Evolutionary conservation across 2,797 vertebrate genomes (phyloP).

Genomic region (Craterocephalus amniculus): DNA sequence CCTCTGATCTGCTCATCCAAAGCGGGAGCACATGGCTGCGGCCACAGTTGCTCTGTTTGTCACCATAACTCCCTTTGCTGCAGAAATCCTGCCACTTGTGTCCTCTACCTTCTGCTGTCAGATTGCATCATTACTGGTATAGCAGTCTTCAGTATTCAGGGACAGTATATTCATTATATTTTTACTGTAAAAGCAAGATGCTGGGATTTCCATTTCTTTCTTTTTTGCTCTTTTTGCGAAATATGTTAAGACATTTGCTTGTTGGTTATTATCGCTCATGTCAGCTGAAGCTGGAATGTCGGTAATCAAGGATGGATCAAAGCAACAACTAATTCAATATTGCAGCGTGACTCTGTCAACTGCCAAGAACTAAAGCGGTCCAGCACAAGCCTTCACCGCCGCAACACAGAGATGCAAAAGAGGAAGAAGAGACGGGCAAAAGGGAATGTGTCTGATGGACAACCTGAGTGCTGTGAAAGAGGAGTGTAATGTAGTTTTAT

Average conservation of each 20-base stretch:
- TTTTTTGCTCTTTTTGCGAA: conserved; percentile 27
- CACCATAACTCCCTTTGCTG: conserved; percentile 45
- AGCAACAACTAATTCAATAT: conserved; percentile 38
- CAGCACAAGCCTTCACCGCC: conserved; percentile 58
- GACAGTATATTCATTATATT: conserved; percentile 66
- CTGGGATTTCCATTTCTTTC: conserved; percentile 47
- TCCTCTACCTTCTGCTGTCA: conserved; percentile 60
- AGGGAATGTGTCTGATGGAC: conserved; percentile 65
- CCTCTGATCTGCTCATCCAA: conserved; percentile 44
- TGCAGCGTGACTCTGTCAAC: conserved; percentile 42
- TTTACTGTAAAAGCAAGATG: conserved; percentile 72
- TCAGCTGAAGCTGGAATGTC: conserved; percentile 35
- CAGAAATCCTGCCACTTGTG: conserved; percentile 57
- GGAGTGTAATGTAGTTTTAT: conserved; percentile 73
- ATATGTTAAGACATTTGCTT: conserved; percentile 36
- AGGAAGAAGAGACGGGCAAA: conserved; percentile 70
- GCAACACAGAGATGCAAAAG: conserved; percentile 30
- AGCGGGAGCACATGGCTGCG: conserved; percentile 46
- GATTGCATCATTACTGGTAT: conserved; percentile 55
- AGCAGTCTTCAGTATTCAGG: conserved; percentile 77
- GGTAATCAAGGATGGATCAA: conserved; percentile 27
- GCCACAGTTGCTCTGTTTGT: conserved; percentile 43
- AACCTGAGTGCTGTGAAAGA: conserved; percentile 72
- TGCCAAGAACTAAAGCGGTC: conserved; percentile 45
- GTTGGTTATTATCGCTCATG: conserved; percentile 26